Evolutionary conservation across 2,888 invertebrate genomes (phyloP).

Genomic region (Chromoteleia sp.): DNA sequence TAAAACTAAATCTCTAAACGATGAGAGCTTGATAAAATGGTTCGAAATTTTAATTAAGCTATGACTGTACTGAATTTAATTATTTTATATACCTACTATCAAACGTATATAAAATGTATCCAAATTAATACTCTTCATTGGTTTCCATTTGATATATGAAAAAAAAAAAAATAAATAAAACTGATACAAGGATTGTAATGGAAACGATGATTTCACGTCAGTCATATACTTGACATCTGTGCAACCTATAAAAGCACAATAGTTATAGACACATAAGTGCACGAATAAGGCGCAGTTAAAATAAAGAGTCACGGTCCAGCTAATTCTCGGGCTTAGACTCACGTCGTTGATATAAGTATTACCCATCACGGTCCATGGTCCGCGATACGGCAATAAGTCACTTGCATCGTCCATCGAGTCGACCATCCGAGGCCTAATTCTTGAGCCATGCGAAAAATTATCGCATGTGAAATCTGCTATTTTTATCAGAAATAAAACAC

Average conservation of each 20-base stretch:
- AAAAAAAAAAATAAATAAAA: no score
- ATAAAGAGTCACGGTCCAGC: constrained; percentile 72
- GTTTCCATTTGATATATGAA: no score
- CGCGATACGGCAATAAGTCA: constrained; percentile 57
- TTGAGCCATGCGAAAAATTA: constrained; percentile 59
- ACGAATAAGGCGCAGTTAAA: constrained; percentile 48
- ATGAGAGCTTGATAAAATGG: no score
- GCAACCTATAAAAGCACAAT: constrained; percentile 50
- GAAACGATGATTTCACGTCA: constrained; percentile 34
- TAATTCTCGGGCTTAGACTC: constrained; percentile 59
- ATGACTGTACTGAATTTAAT: no score
- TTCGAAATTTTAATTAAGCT: no score
- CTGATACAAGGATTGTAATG: background rate
- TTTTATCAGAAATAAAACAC: constrained; percentile 44
- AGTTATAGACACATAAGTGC: constrained; percentile 33
- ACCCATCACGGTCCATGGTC: constrained; percentile 66
- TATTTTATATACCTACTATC: no score
- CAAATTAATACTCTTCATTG: no score
- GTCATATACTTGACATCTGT: constrained; percentile 42
- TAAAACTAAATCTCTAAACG: no score
- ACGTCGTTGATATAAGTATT: constrained; percentile 60
- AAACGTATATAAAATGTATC: no score
- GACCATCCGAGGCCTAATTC: constrained; percentile 59
- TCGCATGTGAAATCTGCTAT: constrained; percentile 63
- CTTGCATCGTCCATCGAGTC: constrained; percentile 59